phyloP scores from a whole-genome alignment of 2,888 invertebrate genomes.

The Pterobdella sp. region DNA sequence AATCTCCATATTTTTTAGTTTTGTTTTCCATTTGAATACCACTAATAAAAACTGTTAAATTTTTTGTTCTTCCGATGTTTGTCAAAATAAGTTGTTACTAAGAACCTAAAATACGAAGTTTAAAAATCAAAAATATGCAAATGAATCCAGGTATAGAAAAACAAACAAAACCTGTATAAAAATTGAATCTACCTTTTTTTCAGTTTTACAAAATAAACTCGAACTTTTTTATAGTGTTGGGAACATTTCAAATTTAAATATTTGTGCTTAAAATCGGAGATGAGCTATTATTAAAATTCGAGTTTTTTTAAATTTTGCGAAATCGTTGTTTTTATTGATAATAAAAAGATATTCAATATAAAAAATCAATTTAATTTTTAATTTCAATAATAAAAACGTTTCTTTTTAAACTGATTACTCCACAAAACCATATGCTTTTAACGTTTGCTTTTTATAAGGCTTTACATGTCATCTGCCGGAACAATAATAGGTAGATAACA shows the following conservation, averaged over 20 bases:
- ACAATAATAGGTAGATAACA: neutral
- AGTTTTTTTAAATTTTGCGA: neutral
- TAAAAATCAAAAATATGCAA: too few relatives aligned
- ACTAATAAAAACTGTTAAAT: too few relatives aligned
- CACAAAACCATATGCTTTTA: conserved; percentile 5
- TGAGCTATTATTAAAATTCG: neutral
- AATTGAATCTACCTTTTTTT: neutral
- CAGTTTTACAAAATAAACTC: neutral
- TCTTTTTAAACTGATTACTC: neutral
- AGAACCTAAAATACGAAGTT: too few relatives aligned
- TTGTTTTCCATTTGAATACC: neutral
- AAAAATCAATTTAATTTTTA: too few relatives aligned
- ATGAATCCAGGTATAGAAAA: too few relatives aligned
- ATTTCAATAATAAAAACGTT: too few relatives aligned
- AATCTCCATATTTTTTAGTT: neutral
- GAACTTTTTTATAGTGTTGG: neutral
- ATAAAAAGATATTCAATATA: neutral
- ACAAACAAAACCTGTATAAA: too few relatives aligned
- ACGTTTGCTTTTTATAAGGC: neutral
- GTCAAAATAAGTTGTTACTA: too few relatives aligned
- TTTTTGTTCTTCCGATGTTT: too few relatives aligned
- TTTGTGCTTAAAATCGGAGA: neutral
- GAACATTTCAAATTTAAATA: neutral
- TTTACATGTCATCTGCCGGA: neutral
- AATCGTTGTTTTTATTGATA: neutral